A percentile compares a stretch with the other conserved stretches of the same genome.
Evolutionary conservation across 2,888 invertebrate genomes (phyloP).

Genomic region (Perizoma flavofasciatum): DNA sequence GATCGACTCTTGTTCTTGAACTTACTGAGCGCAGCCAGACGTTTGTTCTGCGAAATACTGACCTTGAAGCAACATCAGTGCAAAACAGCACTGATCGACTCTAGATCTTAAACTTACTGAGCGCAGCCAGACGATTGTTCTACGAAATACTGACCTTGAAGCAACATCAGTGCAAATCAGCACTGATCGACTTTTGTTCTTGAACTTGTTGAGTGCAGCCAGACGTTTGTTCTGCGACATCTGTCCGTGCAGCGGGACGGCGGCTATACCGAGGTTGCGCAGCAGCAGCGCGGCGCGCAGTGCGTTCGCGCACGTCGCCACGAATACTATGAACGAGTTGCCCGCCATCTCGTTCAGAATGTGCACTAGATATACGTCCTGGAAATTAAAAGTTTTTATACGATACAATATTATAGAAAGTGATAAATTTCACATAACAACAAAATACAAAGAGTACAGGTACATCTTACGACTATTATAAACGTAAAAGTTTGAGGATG

Average conservation of each 20-base stretch:
- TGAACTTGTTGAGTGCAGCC: slow-evolving; percentile 98
- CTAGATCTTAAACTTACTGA: too few relatives aligned
- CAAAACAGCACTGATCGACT: too few relatives aligned
- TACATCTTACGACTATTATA: too few relatives aligned
- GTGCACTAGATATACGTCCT: slow-evolving; percentile 98
- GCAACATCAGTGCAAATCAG: slow-evolving; percentile 99
- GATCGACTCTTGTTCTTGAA: slow-evolving; percentile 97
- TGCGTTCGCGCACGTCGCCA: slow-evolving; percentile 96
- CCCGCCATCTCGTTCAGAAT: slow-evolving; percentile 97
- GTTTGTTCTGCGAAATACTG: too few relatives aligned
- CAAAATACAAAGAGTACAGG: too few relatives aligned
- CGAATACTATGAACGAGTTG: slow-evolving; percentile 98
- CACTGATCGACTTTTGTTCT: slow-evolving; percentile 95
- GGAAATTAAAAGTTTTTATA: slow-evolving; percentile 25
- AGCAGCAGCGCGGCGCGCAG: slow-evolving; percentile 94
- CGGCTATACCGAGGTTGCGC: slow-evolving; percentile 95
- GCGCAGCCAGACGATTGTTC: too few relatives aligned
- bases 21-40: slow-evolving; percentile 97
- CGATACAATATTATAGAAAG: too few relatives aligned
- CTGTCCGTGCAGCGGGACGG: slow-evolving; percentile 99
- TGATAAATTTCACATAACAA: too few relatives aligned
- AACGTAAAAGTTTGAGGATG: too few relatives aligned
- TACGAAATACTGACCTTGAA: slow-evolving; percentile 86
- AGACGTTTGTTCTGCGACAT: slow-evolving; percentile 99
- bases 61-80: too few relatives aligned